phyloP scores from a whole-genome alignment of 2,113 vertebrate genomes.

The Hymenochirus boettgeri region DNA sequence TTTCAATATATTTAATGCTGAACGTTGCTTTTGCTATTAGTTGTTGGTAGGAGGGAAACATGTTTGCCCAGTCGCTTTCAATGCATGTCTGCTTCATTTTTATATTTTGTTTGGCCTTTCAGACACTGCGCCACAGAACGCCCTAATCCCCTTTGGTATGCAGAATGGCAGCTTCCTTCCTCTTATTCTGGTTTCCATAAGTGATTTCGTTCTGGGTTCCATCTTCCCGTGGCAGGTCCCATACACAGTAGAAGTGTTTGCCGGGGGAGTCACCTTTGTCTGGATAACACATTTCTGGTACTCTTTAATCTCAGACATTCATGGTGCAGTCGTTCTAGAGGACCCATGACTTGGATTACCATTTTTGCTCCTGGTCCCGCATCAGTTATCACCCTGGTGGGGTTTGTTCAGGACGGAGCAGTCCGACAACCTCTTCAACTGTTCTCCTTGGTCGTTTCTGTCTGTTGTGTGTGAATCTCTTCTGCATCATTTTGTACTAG shows the following conservation, averaged over 20 bases:
- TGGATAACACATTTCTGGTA: constrained; percentile 78
- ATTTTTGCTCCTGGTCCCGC: constrained; percentile 68
- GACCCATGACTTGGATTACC: constrained; percentile 69
- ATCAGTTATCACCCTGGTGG: constrained; percentile 67
- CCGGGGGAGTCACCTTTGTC: constrained; percentile 67
- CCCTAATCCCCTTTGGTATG: constrained; percentile 67
- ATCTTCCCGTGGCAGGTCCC: constrained; percentile 62
- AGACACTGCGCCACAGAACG: background rate
- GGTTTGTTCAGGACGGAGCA: constrained; percentile 55
- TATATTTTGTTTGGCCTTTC: too few relatives aligned
- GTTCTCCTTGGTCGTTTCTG: constrained; percentile 63
- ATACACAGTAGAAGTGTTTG: constrained; percentile 66
- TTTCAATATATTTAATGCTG: too few relatives aligned
- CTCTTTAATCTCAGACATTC: constrained; percentile 63
- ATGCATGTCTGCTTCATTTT: too few relatives aligned
- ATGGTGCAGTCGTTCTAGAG: constrained; percentile 56
- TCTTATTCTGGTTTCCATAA: constrained; percentile 63
- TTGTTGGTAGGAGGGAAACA: too few relatives aligned
- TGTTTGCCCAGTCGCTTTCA: too few relatives aligned
- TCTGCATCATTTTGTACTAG: constrained; percentile 67
- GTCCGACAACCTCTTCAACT: constrained; percentile 52
- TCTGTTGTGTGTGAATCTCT: constrained; percentile 65
- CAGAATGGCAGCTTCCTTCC: constrained; percentile 61
- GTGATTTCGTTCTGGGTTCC: constrained; percentile 61
- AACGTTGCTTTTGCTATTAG: too few relatives aligned